Evolutionary conservation across 2,888 invertebrate species (phyloP).

Genomic region (Watsonalla cultraria): DNA sequence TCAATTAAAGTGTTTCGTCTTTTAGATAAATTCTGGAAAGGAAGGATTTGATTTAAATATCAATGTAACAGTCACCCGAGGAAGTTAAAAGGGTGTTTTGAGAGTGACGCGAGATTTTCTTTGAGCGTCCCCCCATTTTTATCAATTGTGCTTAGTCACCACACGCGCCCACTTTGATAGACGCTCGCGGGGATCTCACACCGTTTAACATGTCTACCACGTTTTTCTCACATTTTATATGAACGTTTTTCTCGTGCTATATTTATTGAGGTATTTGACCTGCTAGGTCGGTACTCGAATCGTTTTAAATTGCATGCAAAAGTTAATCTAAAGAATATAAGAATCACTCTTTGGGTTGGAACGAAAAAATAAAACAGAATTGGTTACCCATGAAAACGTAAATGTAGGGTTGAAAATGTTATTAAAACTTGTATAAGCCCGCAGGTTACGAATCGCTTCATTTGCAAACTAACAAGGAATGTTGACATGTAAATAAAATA

Average conservation of each 20-base stretch:
- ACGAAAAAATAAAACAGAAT: neutral
- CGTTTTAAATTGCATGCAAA: neutral
- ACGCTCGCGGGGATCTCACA: slow-evolving; percentile 28
- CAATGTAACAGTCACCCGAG: slow-evolving; percentile 20
- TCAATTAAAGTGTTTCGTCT: neutral
- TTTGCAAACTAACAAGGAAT: too few species aligned
- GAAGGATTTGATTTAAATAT: slow-evolving; percentile 24
- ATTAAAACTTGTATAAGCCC: neutral
- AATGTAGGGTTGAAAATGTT: neutral
- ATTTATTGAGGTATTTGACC: slow-evolving; percentile 42
- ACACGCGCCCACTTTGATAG: slow-evolving; percentile 44
- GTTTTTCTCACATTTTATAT: slow-evolving; percentile 52
- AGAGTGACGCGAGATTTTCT: slow-evolving; percentile 45
- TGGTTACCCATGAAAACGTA: neutral
- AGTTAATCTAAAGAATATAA: neutral
- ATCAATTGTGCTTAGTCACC: slow-evolving; percentile 52
- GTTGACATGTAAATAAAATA: too few species aligned
- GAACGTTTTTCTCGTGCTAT: slow-evolving; percentile 44
- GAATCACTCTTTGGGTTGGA: neutral
- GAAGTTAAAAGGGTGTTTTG: slow-evolving; percentile 24
- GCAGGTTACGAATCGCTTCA: neutral
- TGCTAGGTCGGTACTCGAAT: slow-evolving; percentile 4
- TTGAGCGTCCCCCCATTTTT: slow-evolving; percentile 50
- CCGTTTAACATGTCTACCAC: slow-evolving; percentile 51
- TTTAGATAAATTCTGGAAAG: slow-evolving; percentile 14